A percentile compares a stretch with the other conserved stretches of the same genome.
Conservation (phyloP, 1,140 invertebrate genomes). For the Melipona quadrifasciata region DNA sequence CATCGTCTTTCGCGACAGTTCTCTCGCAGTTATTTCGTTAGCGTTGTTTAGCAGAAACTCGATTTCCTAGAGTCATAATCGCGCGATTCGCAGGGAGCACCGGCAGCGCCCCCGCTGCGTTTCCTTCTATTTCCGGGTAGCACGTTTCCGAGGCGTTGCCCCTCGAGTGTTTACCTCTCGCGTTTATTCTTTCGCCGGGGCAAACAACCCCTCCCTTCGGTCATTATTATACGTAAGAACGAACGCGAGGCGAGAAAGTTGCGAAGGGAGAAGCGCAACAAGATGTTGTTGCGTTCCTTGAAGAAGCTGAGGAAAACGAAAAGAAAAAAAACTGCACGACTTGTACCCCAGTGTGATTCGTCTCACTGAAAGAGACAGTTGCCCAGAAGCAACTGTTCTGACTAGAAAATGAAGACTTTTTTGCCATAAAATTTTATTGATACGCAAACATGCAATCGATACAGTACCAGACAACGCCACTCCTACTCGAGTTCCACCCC, state of each 20-base stretch:
- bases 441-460: too few species aligned
- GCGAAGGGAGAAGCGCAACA: not conserved
- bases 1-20: not conserved
- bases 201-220: not conserved
- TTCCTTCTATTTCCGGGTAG: not conserved
- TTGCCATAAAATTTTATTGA: too few species aligned
- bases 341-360: too few species aligned
- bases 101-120: not conserved
- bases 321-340: too few species aligned
- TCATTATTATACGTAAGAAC: not conserved
- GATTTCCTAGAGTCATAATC: not conserved
- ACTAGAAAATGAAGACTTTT: too few species aligned
- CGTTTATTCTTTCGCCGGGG: not conserved
- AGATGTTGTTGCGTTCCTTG: constrained; percentile 1
- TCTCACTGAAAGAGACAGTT: too few species aligned
- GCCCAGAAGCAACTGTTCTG: too few species aligned
- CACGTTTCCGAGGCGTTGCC: not conserved
- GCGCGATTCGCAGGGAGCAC: not conserved
- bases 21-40: not conserved
- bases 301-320: not conserved
- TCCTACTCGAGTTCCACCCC: too few species aligned
- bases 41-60: not conserved
- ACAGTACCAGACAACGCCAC: too few species aligned
- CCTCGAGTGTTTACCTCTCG: not conserved
- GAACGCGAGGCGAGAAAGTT: not conserved